phyloP scores from a whole-genome alignment of 2,888 invertebrate genomes.

The Himalopsyche japonica region DNA sequence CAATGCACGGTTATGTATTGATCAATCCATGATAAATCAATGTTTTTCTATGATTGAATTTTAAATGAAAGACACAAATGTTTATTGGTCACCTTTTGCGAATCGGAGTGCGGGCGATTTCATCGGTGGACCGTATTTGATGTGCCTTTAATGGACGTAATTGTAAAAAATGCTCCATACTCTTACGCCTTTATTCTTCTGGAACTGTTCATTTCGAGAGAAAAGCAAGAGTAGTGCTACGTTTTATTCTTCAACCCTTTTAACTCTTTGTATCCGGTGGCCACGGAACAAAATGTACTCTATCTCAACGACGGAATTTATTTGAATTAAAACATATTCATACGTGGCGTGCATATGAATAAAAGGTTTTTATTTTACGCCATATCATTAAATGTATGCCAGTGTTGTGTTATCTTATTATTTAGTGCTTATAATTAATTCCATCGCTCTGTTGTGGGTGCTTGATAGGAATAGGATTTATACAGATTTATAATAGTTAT shows the following conservation, averaged over 20 bases:
- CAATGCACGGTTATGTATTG: too few species aligned
- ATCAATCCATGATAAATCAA: too few species aligned
- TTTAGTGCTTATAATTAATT: too few species aligned
- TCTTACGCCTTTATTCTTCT: background rate
- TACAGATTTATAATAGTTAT: too few species aligned
- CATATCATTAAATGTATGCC: too few species aligned
- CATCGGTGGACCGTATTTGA: background rate
- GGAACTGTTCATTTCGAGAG: background rate
- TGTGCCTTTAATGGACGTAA: background rate
- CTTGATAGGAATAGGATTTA: too few species aligned
- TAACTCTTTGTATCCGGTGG: background rate
- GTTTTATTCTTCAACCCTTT: background rate
- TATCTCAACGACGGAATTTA: background rate
- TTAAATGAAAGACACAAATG: too few species aligned
- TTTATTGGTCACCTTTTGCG: background rate
- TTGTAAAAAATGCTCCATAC: background rate
- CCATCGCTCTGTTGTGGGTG: too few species aligned
- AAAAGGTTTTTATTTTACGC: background rate
- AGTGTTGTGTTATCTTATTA: too few species aligned
- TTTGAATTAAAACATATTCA: background rate
- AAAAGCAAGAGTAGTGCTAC: background rate
- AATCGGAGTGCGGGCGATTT: background rate
- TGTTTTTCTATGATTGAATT: too few species aligned
- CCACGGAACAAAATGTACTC: background rate
- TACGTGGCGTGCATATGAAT: background rate